phyloP scores from a whole-genome alignment of 2,888 invertebrate genomes.

The Druceiella hillmani region DNA sequence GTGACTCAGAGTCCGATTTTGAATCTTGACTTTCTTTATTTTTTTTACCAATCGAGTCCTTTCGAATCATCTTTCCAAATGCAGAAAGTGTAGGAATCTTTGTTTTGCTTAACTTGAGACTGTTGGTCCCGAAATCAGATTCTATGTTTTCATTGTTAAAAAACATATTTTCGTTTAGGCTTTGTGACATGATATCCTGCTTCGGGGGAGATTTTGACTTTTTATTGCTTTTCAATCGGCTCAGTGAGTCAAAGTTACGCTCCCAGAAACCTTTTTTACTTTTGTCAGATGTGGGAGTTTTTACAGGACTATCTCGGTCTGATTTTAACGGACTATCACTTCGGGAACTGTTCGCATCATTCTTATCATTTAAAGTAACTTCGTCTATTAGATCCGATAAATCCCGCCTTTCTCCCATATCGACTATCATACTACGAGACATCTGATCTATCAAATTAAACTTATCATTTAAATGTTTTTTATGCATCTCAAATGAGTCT shows the following conservation, averaged over 20 bases:
- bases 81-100: constrained; percentile 49
- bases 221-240: constrained; percentile 35
- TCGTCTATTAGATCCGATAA: constrained; percentile 29
- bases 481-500: constrained; percentile 39
- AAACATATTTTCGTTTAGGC: constrained; percentile 50
- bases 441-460: constrained; percentile 49
- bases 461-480: constrained; percentile 41
- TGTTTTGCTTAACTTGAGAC: constrained; percentile 40
- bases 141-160: constrained; percentile 47
- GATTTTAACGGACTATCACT: constrained; percentile 21
- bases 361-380: constrained; percentile 16
- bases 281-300: constrained; percentile 40
- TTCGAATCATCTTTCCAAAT: constrained; percentile 47
- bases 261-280: constrained; percentile 53
- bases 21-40: constrained; percentile 30
- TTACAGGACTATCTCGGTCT: constrained; percentile 38
- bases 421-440: constrained; percentile 50
- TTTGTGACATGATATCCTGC: constrained; percentile 49
- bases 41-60: constrained; percentile 42
- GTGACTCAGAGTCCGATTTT: constrained; percentile 21
- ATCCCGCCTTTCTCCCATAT: constrained; percentile 38
- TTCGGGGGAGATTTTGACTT: constrained; percentile 40
- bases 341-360: background rate
- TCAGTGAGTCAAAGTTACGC: constrained; percentile 48
- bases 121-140: constrained; percentile 35